Evolutionary conservation across 2,888 invertebrate genomes (phyloP).

Genomic region (Ceramica pisi): DNA sequence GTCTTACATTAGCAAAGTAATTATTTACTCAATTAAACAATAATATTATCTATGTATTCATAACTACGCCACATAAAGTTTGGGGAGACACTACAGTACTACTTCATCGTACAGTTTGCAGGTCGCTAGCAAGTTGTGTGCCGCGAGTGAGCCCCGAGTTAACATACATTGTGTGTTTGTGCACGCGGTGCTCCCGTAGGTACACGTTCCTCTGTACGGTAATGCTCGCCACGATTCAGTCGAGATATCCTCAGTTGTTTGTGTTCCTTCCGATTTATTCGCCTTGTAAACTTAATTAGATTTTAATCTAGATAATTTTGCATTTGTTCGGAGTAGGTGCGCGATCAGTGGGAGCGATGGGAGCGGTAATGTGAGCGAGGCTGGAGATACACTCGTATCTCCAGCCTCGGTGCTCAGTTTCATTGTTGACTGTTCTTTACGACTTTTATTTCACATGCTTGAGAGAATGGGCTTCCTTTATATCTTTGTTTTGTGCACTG

Average conservation of each 20-base stretch:
- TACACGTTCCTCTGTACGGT: constrained; percentile 12
- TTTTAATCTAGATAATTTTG: constrained; percentile 55
- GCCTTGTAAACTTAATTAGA: constrained; percentile 46
- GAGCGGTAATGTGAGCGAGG: constrained; percentile 12
- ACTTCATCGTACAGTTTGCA: background rate
- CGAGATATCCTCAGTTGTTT: constrained; percentile 40
- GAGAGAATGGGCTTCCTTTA: background rate
- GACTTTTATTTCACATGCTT: constrained; percentile 17
- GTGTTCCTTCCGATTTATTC: constrained; percentile 43
- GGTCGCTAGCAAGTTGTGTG: background rate
- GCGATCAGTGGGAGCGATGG: background rate
- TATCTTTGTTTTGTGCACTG: background rate
- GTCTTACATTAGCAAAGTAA: background rate
- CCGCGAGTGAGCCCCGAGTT: background rate
- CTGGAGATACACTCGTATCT: constrained; percentile 18
- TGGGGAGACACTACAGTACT: no score
- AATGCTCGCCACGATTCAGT: constrained; percentile 23
- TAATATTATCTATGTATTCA: background rate
- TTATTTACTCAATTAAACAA: background rate
- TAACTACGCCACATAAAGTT: background rate
- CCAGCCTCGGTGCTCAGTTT: background rate
- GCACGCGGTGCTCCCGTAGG: constrained; percentile 13
- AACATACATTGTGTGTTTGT: background rate
- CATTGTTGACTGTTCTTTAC: constrained; percentile 39
- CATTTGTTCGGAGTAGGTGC: constrained; percentile 19